phyloP scores from a whole-genome alignment of 2,797 vertebrate genomes.

The Coregonus suidteri region DNA sequence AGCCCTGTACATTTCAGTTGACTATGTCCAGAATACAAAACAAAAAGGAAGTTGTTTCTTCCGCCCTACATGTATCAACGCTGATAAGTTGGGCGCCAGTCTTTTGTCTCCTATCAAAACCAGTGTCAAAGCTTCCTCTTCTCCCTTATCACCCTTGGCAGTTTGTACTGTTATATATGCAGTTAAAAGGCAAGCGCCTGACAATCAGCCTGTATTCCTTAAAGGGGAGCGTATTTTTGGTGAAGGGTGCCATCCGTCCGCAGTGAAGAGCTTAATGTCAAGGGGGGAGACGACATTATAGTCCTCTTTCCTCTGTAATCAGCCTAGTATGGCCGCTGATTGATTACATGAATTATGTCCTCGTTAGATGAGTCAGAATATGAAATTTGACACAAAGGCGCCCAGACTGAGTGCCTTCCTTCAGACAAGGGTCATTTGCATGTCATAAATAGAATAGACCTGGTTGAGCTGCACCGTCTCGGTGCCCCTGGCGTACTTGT shows the following conservation, averaged over 20 bases:
- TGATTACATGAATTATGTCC: conserved; percentile 42
- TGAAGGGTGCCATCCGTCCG: conserved; percentile 40
- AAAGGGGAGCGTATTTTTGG: conserved; percentile 50
- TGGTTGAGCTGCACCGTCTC: not conserved
- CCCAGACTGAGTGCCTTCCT: not conserved
- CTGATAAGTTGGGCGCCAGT: conserved; percentile 65
- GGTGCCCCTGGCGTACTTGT: not conserved
- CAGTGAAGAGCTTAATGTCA: conserved; percentile 44
- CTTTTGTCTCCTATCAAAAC: conserved; percentile 70
- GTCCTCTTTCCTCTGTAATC: conserved; percentile 37
- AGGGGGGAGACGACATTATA: conserved; percentile 11
- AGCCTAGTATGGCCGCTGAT: conserved; percentile 42
- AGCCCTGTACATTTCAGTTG: not conserved
- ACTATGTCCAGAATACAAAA: conserved; percentile 55
- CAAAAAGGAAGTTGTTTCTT: conserved; percentile 49
- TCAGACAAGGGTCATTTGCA: conserved; percentile 17
- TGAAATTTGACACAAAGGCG: conserved; percentile 10
- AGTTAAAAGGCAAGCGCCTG: conserved; percentile 59
- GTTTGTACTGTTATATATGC: conserved; percentile 64
- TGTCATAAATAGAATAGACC: conserved; percentile 14
- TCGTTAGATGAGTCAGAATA: conserved; percentile 11
- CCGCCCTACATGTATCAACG: conserved; percentile 53
- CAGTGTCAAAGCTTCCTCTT: conserved; percentile 61
- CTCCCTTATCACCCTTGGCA: conserved; percentile 67
- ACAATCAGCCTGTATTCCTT: conserved; percentile 48